A percentile compares a stretch with the other conserved stretches of the same genome.
These are phyloP conservation scores for Antheraea assamensis DNA, from an alignment of 2,888 invertebrate genomes.

Conservation along the genomic window DNA sequence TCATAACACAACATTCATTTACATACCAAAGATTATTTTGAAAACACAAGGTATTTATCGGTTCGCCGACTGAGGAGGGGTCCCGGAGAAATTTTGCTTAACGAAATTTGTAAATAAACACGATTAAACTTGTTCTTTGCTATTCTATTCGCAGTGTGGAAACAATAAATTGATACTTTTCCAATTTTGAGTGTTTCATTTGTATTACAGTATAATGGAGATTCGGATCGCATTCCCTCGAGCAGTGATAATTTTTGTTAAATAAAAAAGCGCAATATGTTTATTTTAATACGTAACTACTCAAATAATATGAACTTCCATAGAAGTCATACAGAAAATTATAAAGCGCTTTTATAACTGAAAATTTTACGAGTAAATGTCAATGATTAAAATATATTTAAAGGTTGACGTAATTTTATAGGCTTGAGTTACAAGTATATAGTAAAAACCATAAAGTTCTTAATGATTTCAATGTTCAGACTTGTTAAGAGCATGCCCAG, in stretches of 20 bases:
- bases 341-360: no score
- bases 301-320: no score
- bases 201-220: conserved; percentile 8
- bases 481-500: no score
- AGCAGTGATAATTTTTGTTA: background rate
- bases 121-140: conserved; percentile 38
- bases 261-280: background rate
- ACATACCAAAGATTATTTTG: conserved; percentile 54
- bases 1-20: conserved; percentile 46
- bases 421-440: no score
- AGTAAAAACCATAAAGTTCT: no score
- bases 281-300: no score
- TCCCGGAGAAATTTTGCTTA: conserved; percentile 24
- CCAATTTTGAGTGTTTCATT: conserved; percentile 34
- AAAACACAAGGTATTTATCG: conserved; percentile 29
- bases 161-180: conserved; percentile 80
- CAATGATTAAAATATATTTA: no score
- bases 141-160: conserved; percentile 63
- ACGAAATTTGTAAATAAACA: conserved; percentile 51
- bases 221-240: background rate
- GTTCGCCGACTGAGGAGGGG: conserved; percentile 13
- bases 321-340: no score
- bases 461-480: no score
- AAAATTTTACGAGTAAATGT: no score
- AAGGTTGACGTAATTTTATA: no score